Base-by-base conservation (phyloP, 1,140 invertebrate species). In the Drosophila busckii region DNA sequence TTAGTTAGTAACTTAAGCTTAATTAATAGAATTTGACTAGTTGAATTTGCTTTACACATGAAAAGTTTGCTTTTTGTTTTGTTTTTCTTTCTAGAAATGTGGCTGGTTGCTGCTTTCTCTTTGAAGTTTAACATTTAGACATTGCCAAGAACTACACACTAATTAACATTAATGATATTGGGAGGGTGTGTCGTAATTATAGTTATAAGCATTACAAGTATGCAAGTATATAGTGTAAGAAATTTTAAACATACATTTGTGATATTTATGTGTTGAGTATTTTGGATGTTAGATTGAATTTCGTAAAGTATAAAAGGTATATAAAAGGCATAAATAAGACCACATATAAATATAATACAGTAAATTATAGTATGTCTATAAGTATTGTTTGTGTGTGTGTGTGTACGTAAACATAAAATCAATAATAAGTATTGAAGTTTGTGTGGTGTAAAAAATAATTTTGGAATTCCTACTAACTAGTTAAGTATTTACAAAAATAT, bases 31-130 rank as follows among this genome's bases (percentile, higher is more conserved):
- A 84, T 84, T 84, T 84, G 80, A 84, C 80, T 84, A 84, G 80
- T 84, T 84, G 71, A 80, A 84, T 84, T 82, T 84, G 56, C 69
- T 84, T 84, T 84, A 84, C 80, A 84, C 71, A 84, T 52, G 73
- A 60, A 64, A 82, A 70, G 55, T 64, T 70, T 69, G 49, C 29
- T 19, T 58, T 64, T 58, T 28, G 42, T 66, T 29, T 45, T 34
- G 34, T 56, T 62, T 23, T 23, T 40, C 44, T 32, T 52, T 38
- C 35, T 60, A 20, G 31, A 44, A 34, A n/a, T 23, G n/a, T 44
- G 16, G 44, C 13, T 42, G 16, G 4, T 31, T 66, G 44, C 34
- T 60, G 26, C 50, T 52, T 53, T 52, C 45, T 42, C 29, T 53
- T 64, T n/a, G n/a, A n/a, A n/a, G 32, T 56, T 50, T 32, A 40